Conservation (phyloP, 2,113 vertebrate species). For the Cygnus buccinator region DNA sequence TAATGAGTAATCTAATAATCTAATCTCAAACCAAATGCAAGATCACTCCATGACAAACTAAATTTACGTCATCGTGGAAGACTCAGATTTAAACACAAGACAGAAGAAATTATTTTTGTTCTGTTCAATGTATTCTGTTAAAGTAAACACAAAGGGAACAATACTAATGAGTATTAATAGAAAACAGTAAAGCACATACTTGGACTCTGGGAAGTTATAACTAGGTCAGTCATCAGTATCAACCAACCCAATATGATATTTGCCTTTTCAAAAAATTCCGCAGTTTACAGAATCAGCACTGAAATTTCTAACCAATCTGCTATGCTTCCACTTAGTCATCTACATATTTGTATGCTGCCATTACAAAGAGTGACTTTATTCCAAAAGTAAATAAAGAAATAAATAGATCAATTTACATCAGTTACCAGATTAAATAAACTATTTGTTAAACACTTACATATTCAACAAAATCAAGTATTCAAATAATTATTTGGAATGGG, state of each 20-base stretch:
- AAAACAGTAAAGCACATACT: background rate
- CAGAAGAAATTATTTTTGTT: background rate
- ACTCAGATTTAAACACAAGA: background rate
- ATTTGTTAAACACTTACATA: background rate
- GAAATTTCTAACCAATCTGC: background rate
- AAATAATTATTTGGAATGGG: background rate
- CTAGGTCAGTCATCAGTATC: background rate
- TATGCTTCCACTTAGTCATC: background rate
- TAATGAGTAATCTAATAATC: background rate
- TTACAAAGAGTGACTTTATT: background rate
- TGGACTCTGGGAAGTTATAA: background rate
- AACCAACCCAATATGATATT: background rate
- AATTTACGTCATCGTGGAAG: fast-evolving
- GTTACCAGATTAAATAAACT: background rate
- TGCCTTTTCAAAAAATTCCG: background rate
- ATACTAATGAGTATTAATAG: background rate
- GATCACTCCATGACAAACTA: background rate
- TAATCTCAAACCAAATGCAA: background rate
- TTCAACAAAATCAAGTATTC: background rate
- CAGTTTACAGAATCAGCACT: background rate
- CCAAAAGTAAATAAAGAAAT: background rate
- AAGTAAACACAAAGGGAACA: background rate
- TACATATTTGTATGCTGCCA: background rate
- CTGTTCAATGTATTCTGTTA: background rate
- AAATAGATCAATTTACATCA: background rate